Base-by-base conservation (phyloP, 2,888 invertebrate species). In the Eurois occulta region DNA sequence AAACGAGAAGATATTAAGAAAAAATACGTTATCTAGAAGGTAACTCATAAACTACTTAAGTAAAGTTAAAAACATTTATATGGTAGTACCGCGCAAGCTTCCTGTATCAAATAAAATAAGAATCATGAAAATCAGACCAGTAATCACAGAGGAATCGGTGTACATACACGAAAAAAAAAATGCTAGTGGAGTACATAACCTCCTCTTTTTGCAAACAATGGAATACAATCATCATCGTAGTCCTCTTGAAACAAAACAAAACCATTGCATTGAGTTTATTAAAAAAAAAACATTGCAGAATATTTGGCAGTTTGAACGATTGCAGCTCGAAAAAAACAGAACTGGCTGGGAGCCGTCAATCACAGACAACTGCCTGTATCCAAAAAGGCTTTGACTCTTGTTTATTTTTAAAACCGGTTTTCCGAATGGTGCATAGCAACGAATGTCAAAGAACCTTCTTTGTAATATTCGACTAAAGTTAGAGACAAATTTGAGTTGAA, bases 261-360 rank as follows among this genome's bases (percentile, higher is more conserved):
- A 66, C 64, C 48, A 80, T 41, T 21, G 13, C 13, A 18, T 28
- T 5, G 46, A 81, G 46, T 28, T 28, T 7, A 35, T n/a, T 64
- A 52, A 52, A 73, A 81, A 79, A 65, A 28, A 38, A 35, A 58
- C 55, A 24, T 18, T 68, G 32, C 77, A 28, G 38, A 64, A 83
- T 65, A 68, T 83, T 83, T 77, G 83, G 55, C 80, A 64, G 68
- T 77, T 77, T 41, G 41, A 48, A 58, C 38, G 46, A 83, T 83
- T 83, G 83, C 41, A 55, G 35, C 8, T 48, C 21, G 55, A 69
- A 79, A 75, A 80, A 83, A 60, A 66, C 4, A 60, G 8, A 43
- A 81, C 66, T 52, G 58, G 35, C 35, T 32, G 41, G 35, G 43
- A n/a, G 16, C 76, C 24, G 82, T 82, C 78, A 82, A 76, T 81